A percentile compares a stretch with the other conserved stretches of the same genome.
Conservation (phyloP, 92 coral and sea anemone genomes). For the Porites lobata region DNA sequence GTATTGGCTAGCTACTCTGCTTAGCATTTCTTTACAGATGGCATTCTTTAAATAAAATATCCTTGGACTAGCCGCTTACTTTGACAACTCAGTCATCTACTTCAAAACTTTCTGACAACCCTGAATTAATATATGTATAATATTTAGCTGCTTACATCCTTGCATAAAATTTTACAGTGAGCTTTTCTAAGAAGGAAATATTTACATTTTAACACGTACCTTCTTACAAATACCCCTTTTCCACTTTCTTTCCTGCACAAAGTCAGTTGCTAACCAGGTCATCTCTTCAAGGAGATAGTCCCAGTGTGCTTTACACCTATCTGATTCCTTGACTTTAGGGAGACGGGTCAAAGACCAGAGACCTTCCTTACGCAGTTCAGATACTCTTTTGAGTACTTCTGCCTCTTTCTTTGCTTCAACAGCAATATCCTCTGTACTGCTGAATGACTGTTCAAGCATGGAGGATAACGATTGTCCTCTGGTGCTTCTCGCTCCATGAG, state of each 20-base stretch:
- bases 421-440: constrained; percentile 93
- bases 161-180: too few relatives aligned
- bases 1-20: too few relatives aligned
- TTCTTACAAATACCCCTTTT: constrained; percentile 97
- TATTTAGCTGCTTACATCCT: too few relatives aligned
- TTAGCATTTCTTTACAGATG: too few relatives aligned
- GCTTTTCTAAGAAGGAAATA: too few relatives aligned
- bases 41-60: too few relatives aligned
- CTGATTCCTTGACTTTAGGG: constrained; percentile 96
- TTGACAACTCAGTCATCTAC: too few relatives aligned
- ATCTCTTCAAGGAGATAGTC: constrained; percentile 98
- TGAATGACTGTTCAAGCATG: constrained; percentile 86
- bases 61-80: too few relatives aligned
- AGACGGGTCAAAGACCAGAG: constrained; percentile 91
- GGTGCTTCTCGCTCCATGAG: constrained; percentile 39
- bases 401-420: constrained; percentile 97
- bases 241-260: constrained; percentile 99
- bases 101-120: too few relatives aligned
- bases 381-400: constrained; percentile 92
- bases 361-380: constrained; percentile 98
- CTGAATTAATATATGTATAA: too few relatives aligned
- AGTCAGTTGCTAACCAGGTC: constrained; percentile 99
- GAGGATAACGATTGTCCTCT: constrained; percentile 84
- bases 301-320: constrained; percentile 98
- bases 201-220: constrained; percentile 52